These are phyloP conservation scores for Amiota minor DNA, from an alignment of 2,888 invertebrate species.

Conservation along the genomic window DNA sequence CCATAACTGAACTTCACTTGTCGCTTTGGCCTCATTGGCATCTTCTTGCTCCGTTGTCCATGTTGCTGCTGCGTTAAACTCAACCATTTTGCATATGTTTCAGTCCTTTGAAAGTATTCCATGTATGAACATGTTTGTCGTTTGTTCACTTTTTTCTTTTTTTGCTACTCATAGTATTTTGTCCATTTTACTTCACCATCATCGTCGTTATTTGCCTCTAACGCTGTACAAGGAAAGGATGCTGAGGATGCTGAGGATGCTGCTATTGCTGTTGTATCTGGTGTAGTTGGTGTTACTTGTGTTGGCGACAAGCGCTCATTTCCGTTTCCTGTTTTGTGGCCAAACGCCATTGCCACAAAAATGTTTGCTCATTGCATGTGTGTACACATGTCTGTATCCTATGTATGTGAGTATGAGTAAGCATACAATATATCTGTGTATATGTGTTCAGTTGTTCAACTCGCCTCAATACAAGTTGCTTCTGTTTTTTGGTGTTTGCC, in stretches of 20 bases:
- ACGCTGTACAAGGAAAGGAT: conserved; percentile 15
- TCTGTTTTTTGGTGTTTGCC: conserved; percentile 12
- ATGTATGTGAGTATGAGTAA: conserved; percentile 24
- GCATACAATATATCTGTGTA: not conserved
- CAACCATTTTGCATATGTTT: conserved; percentile 25
- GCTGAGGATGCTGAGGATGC: conserved; percentile 2
- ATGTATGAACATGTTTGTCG: conserved; percentile 25
- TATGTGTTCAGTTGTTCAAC: conserved; percentile 20
- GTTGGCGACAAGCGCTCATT: conserved; percentile 32
- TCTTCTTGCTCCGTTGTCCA: not conserved
- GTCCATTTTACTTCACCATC: not conserved
- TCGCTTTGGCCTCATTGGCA: not conserved
- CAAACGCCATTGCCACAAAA: conserved; percentile 33
- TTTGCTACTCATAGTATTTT: no score
- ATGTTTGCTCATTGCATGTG: conserved; percentile 28
- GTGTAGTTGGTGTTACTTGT: not conserved
- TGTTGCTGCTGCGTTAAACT: not conserved
- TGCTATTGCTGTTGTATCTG: conserved; percentile 10
- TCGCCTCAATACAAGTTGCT: conserved; percentile 7
- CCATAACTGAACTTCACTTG: not conserved
- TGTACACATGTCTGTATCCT: conserved; percentile 4
- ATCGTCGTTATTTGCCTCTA: not conserved
- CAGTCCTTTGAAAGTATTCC: conserved; percentile 9
- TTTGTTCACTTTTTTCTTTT: conserved; percentile 10
- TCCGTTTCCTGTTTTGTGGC: conserved; percentile 33